Conservation (phyloP, 2,113 vertebrate species). For the Atrichornis clamosus region DNA sequence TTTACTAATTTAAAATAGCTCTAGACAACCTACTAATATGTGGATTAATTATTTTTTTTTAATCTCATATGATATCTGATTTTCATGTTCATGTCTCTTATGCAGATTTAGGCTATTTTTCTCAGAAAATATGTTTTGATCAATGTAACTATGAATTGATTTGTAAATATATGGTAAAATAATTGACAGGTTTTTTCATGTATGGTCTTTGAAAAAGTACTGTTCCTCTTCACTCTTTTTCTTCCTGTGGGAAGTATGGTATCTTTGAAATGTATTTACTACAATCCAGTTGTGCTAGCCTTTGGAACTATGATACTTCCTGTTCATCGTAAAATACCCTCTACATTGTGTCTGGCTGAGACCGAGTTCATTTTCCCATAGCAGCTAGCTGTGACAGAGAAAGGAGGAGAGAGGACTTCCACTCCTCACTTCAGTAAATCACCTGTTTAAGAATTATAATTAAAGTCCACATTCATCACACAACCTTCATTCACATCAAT, state of each 20-base stretch:
- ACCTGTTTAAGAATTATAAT: background rate
- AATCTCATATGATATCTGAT: background rate
- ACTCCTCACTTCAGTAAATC: background rate
- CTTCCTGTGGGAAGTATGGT: background rate
- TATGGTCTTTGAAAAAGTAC: background rate
- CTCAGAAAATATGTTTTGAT: background rate
- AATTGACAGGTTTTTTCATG: background rate
- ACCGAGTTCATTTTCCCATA: background rate
- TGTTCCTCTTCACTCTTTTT: background rate
- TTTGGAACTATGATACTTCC: background rate
- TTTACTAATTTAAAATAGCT: background rate
- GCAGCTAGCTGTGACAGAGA: background rate
- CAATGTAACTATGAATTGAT: background rate
- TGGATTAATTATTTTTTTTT: background rate
- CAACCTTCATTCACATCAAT: background rate
- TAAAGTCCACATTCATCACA: background rate
- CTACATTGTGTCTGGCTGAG: background rate
- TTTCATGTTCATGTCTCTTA: background rate
- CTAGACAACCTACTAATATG: background rate
- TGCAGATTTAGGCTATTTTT: background rate
- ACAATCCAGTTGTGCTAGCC: background rate
- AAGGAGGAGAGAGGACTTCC: background rate
- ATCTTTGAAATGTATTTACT: background rate
- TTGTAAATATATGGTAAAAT: background rate
- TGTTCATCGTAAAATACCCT: background rate